Evolutionary conservation across 2,113 vertebrate genomes (phyloP).

Genomic region (Oxyura jamaicensis): DNA sequence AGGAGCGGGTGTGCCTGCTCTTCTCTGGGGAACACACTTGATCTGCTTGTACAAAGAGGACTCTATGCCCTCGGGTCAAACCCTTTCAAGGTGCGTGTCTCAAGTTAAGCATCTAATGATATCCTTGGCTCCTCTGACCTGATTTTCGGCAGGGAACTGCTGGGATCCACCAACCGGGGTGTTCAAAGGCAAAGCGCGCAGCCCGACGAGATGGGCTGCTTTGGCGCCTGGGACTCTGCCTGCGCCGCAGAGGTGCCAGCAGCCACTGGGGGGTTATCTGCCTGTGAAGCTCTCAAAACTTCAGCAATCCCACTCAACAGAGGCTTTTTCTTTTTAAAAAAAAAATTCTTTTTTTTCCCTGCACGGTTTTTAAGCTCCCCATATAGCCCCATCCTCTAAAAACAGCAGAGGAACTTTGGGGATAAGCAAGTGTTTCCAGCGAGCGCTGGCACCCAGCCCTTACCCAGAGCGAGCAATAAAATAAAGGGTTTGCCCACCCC

Average conservation of each 20-base stretch:
- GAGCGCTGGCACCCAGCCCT: rapidly evolving
- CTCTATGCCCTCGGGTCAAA: conserved; percentile 10
- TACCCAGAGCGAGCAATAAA: background rate
- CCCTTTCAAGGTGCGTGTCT: conserved; percentile 1
- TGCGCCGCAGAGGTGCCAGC: rapidly evolving
- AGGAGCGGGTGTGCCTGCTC: background rate
- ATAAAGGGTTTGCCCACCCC: too few relatives aligned
- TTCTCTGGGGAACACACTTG: background rate
- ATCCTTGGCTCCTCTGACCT: conserved; percentile 6
- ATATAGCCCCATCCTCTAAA: background rate
- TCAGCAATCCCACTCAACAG: background rate
- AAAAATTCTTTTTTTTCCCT: background rate
- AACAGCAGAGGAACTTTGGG: background rate
- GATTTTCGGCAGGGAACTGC: background rate
- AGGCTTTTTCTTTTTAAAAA: background rate
- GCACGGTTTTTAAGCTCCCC: background rate
- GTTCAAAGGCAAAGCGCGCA: background rate
- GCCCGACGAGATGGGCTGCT: background rate
- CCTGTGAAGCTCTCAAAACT: background rate
- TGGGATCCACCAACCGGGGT: background rate
- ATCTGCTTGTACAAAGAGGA: background rate
- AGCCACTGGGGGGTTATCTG: rapidly evolving
- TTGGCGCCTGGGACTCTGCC: background rate
- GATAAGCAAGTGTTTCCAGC: background rate
- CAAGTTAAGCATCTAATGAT: background rate